phyloP scores from a whole-genome alignment of 2,888 invertebrate species.

The Pyrrhosoma nymphula region DNA sequence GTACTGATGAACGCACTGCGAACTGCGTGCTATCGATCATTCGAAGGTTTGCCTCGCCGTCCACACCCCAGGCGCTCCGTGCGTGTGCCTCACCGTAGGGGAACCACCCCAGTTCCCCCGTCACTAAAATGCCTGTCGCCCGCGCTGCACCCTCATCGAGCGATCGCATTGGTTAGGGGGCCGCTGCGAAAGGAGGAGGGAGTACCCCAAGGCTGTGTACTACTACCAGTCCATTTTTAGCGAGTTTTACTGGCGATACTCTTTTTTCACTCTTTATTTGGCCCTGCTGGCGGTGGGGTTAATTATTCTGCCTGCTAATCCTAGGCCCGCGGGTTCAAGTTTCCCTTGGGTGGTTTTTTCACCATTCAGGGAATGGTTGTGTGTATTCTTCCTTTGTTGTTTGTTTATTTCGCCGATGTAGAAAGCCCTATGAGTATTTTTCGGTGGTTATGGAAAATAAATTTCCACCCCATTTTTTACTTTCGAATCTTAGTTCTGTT shows the following conservation, averaged over 20 bases:
- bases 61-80: background rate
- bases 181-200: background rate
- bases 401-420: no score
- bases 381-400: no score
- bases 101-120: background rate
- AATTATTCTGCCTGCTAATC: no score
- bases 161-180: background rate
- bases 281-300: no score
- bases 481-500: no score
- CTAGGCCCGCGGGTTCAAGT: no score
- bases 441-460: no score
- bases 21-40: slow-evolving; percentile 9
- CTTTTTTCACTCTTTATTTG: background rate
- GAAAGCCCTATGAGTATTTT: no score
- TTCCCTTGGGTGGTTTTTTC: no score
- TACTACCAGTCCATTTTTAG: background rate
- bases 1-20: background rate
- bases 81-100: background rate
- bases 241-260: background rate
- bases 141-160: slow-evolving; percentile 7
- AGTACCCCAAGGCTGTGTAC: background rate
- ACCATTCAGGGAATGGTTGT: no score
- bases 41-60: background rate
- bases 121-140: slow-evolving; percentile 5
- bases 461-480: no score